Evolutionary conservation across 2,113 vertebrate genomes (phyloP), one percentile per base, ranked within the genome.

Genomic region (Myiozetetes cayanensis): DNA sequence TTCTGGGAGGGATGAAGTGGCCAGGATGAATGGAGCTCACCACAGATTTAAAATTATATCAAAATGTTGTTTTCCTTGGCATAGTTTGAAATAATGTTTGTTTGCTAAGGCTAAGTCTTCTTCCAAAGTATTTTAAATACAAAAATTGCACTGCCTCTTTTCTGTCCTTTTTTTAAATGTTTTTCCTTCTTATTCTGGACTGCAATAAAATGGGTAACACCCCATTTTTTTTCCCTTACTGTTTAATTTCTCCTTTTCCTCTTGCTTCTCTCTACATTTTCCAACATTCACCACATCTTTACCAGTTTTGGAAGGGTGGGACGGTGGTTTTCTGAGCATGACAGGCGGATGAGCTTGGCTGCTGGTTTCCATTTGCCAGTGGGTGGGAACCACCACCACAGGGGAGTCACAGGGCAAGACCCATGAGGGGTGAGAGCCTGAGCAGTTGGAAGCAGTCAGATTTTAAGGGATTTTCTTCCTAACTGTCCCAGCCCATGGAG

Each of bases 161-260:
- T 72, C 87, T 92, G 52, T 89, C 87, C 71, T 85, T 91, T 90
- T 90, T 94, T 71, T 55, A 74, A 94, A 84, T 79, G 73, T 95
- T 91, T 90, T 94, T 58, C 31, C 14, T 85, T 89, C 89, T 82
- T 76, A 68, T 65, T 85, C 77, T 87, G 49, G 14, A 82, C 89
- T 91, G 80, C 91, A 97, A 97, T 97, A 96, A 96, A 97, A 95
- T 95, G 95, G 93, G 94, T 94, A 75, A 91, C 6, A 7, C 78
- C 95, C 91, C 94, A 95, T 95, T 96, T 95, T 92, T 95, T 92
- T 92, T 67, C 78, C 82, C 63, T 89, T 87, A 37, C 94, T 96
- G 86, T 88, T 93, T 73, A 80, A 71, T 90, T 95, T 93, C 84
- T 96, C 47, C 61, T 91, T 78, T 89, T 85, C 84, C 41, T 94